Base-by-base conservation (phyloP, 1,140 invertebrate genomes). In the Drosophila novamexicana region DNA sequence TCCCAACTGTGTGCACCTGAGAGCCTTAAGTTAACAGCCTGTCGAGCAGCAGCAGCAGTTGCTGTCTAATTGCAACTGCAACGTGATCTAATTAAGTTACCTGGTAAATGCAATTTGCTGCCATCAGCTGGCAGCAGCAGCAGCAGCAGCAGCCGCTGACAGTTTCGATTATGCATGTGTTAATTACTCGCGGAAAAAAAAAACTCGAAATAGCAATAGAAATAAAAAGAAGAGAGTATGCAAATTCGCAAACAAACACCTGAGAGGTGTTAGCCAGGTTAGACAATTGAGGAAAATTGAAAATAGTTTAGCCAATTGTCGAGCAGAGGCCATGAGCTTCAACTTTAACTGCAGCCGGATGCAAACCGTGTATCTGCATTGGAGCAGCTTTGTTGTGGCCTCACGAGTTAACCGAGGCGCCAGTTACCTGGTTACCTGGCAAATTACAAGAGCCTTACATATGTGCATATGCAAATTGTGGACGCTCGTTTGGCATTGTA, bases 1-100 rank as follows among this genome's bases (percentile, higher is more conserved):
- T 29, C 22, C 22, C 3, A 29, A 4, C 22, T 29, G 22, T 29
- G 22, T 22, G 22, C 22, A 29, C 4, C 22, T 29, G 22, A 29
- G 22, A 29, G 3, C 22, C 22, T 22, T 22, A 22, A 22, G 22
- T 22, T 22, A 22, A 22, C 22, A 22, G 22, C 22, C 58, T 22
- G 22, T 6, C 44, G n/a, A 36, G 14, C 29, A 14, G 12, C 42
- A 18, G 18, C 18, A 36, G 14, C 29, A 40, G 36, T 29, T 40
- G 6, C 65, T 49, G 29, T 70, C 76, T 85, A 86, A 86, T 86
- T 86, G 82, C 79, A 76, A 79, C 73, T 82, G 82, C 83, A 88
- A 76, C 75, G 68, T 88, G 69, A 88, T 88, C 70, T 86, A 86
- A 86, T 86, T 88, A 77, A 56, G 72, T 82, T 86, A 75, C 49